A percentile compares a stretch with the other conserved stretches of the same genome.
Conservation (phyloP, 2,113 vertebrate species). For the Zeus faber region DNA sequence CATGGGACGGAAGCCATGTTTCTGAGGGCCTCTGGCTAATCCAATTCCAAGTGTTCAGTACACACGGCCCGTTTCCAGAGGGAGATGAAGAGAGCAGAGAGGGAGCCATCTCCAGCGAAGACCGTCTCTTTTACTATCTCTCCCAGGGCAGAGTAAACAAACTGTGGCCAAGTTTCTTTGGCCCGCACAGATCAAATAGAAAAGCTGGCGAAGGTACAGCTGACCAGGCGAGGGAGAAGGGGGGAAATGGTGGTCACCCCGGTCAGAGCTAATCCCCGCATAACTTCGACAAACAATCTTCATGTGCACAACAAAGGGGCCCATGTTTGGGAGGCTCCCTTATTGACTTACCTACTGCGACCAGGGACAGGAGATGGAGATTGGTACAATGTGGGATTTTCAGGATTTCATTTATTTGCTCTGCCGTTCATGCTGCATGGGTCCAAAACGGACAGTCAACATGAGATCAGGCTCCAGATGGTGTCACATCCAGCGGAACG, state of each 20-base stretch:
- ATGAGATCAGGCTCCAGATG: no score
- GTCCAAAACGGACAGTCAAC: no score
- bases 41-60: neutral
- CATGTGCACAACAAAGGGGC: neutral
- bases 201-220: neutral
- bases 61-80: neutral
- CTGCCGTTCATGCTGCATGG: no score
- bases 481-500: no score
- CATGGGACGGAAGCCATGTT: neutral
- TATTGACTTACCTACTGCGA: neutral
- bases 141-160: slow-evolving; percentile 10
- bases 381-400: no score
- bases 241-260: neutral
- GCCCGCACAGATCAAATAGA: slow-evolving; percentile 3
- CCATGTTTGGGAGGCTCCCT: neutral
- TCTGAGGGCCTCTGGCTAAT: neutral
- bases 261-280: slow-evolving; percentile 24
- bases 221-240: neutral
- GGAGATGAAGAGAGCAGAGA: neutral
- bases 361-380: no score
- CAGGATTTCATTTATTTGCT: no score
- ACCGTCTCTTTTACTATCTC: neutral
- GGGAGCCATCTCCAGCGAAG: neutral
- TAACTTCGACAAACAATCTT: slow-evolving; percentile 19
- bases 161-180: neutral